Evolutionary conservation across 2,888 invertebrate species (phyloP).

Genomic region (Papilio elwesi): DNA sequence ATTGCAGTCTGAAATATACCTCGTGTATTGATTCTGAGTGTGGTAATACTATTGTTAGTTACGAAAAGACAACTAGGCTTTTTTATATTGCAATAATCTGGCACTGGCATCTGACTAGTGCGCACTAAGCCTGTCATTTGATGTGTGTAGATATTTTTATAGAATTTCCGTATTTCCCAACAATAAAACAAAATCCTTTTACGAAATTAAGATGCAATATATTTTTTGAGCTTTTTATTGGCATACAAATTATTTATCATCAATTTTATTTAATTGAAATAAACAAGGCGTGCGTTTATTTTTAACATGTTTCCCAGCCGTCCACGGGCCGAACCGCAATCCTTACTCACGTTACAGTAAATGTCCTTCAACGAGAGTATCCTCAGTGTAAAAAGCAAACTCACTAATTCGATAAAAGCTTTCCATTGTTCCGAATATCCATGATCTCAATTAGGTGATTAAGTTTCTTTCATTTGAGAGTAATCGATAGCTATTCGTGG

Average conservation of each 20-base stretch:
- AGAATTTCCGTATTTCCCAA: no score
- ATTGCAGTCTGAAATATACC: not conserved
- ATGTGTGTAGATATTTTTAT: no score
- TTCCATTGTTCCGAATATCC: constrained; percentile 57
- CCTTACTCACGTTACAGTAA: constrained; percentile 49
- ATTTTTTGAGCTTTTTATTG: no score
- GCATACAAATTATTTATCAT: no score
- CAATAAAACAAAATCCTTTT: no score
- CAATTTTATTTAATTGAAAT: no score
- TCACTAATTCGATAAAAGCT: constrained; percentile 61
- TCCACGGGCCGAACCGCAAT: constrained; percentile 38
- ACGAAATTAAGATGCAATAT: no score
- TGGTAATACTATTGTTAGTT: not conserved
- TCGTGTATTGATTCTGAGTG: not conserved
- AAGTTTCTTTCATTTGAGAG: constrained; percentile 32
- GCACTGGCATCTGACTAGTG: no score
- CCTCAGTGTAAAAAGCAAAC: constrained; percentile 42
- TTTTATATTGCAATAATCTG: no score
- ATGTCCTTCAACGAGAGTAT: constrained; percentile 50
- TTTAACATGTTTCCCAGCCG: not conserved
- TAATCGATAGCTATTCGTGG: constrained; percentile 23
- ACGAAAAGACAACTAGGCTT: no score
- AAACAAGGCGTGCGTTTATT: no score
- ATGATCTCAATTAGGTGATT: constrained; percentile 48
- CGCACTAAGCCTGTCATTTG: no score